Percentiles rank a stretch among this genome's conserved stretches.
These are phyloP conservation scores for Agrotis clavis DNA, from an alignment of 2,888 invertebrate species.

Conservation along the genomic window DNA sequence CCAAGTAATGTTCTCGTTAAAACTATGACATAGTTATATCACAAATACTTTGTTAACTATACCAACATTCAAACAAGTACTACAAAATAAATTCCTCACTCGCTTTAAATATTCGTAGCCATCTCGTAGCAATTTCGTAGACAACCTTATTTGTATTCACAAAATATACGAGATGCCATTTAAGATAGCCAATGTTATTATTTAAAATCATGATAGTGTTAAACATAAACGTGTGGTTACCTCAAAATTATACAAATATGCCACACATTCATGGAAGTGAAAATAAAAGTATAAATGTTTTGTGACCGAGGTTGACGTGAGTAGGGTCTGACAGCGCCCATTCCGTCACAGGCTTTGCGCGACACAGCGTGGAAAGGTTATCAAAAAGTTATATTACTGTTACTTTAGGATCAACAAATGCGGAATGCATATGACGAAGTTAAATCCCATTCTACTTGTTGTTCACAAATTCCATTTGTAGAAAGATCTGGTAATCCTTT, in stretches of 20 bases:
- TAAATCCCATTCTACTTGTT: slow-evolving; percentile 64
- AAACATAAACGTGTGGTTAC: slow-evolving; percentile 56
- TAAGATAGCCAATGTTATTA: slow-evolving; percentile 45
- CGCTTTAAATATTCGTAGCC: slow-evolving; percentile 21
- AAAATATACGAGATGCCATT: slow-evolving; percentile 30
- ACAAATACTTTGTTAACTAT: slow-evolving; percentile 16
- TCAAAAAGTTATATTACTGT: slow-evolving; percentile 78
- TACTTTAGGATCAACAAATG: slow-evolving; percentile 69
- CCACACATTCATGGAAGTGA: slow-evolving; percentile 60
- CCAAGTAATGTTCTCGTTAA: slow-evolving; percentile 1
- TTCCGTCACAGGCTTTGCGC: slow-evolving; percentile 77
- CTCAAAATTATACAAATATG: slow-evolving; percentile 71
- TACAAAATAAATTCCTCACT: slow-evolving; percentile 10
- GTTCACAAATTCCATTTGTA: slow-evolving; percentile 59
- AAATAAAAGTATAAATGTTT: slow-evolving; percentile 73
- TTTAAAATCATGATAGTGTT: slow-evolving; percentile 45
- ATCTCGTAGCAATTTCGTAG: slow-evolving; percentile 15
- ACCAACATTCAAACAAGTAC: slow-evolving; percentile 9
- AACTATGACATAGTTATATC: slow-evolving; percentile 10
- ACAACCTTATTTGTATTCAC: slow-evolving; percentile 39
- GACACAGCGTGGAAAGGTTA: slow-evolving; percentile 71
- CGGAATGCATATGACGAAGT: slow-evolving; percentile 67
- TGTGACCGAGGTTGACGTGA: slow-evolving; percentile 78
- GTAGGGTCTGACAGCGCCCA: slow-evolving; percentile 83
- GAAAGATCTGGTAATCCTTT: slow-evolving; percentile 59